These are phyloP conservation scores for Alexandromys fortis DNA, from an alignment of 2,113 vertebrate genomes.

Conservation along the genomic window DNA sequence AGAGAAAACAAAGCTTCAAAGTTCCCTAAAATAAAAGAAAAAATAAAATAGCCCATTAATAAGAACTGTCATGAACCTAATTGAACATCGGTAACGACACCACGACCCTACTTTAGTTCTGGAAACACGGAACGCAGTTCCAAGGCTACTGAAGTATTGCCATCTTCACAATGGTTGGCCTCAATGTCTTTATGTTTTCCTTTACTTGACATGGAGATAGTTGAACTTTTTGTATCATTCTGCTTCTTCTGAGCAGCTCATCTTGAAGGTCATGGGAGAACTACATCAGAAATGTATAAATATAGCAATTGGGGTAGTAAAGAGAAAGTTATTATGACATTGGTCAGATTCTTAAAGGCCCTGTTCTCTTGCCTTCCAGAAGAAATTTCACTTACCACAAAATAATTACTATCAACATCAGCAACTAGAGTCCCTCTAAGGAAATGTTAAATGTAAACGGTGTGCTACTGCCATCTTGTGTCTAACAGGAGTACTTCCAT, in stretches of 20 bases:
- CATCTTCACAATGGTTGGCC: not conserved
- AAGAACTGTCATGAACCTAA: not conserved
- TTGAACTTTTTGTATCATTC: not conserved
- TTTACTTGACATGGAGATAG: not conserved
- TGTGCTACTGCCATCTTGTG: constrained; percentile 77
- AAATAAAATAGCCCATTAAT: not conserved
- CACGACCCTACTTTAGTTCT: not conserved
- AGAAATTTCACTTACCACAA: not conserved
- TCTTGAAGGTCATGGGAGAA: not conserved
- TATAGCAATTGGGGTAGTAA: not conserved
- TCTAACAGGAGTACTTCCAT: not conserved
- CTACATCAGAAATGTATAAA: not conserved
- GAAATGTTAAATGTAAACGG: not conserved
- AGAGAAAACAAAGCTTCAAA: not conserved
- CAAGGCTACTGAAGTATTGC: not conserved
- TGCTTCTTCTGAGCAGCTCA: not conserved
- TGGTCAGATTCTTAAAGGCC: not conserved
- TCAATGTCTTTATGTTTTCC: not conserved
- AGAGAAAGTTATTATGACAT: not conserved
- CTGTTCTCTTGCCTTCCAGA: not conserved
- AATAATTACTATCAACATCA: not conserved
- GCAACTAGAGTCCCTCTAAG: accelerated
- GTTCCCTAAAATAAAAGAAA: not conserved
- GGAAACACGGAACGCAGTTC: not conserved
- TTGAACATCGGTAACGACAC: not conserved